A percentile compares a stretch with the other conserved stretches of the same genome.
Evolutionary conservation across 2,888 invertebrate species (phyloP).

Genomic region (Stenchaetothrips biformis): DNA sequence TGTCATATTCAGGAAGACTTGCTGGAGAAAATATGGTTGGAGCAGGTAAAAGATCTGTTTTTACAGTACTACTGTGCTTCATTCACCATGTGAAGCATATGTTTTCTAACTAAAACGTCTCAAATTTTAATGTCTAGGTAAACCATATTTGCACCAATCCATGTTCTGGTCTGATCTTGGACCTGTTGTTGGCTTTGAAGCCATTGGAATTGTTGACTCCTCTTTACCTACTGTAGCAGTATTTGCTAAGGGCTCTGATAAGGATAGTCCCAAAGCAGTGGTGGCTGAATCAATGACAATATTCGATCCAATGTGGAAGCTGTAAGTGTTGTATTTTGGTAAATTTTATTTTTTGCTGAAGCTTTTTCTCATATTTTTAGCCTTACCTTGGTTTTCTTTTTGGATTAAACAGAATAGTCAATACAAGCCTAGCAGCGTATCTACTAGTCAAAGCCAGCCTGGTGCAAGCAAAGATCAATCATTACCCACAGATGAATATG

Average conservation of each 20-base stretch:
- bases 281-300: constrained; percentile 42
- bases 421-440: not conserved
- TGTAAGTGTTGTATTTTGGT: constrained; percentile 39
- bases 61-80: not conserved
- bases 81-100: not conserved
- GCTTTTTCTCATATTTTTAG: not conserved
- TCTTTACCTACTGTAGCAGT: constrained; percentile 82
- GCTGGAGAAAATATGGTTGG: constrained; percentile 98
- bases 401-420: not conserved
- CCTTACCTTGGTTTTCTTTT: not conserved
- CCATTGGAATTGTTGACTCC: constrained; percentile 86
- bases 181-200: constrained; percentile 86
- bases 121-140: constrained; percentile 46
- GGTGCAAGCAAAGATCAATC: constrained; percentile 21
- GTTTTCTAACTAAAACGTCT: constrained; percentile 25
- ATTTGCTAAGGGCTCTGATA: constrained; percentile 63
- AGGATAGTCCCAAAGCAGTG: constrained; percentile 50
- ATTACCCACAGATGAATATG: constrained; percentile 54
- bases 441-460: not conserved
- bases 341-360: not conserved
- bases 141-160: constrained; percentile 82
- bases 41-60: constrained; percentile 47
- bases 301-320: constrained; percentile 43
- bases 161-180: constrained; percentile 98
- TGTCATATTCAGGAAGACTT: constrained; percentile 86